Evolutionary conservation across 2,113 vertebrate genomes (phyloP).

Genomic region (Hypocryptadius cinnamomeus): DNA sequence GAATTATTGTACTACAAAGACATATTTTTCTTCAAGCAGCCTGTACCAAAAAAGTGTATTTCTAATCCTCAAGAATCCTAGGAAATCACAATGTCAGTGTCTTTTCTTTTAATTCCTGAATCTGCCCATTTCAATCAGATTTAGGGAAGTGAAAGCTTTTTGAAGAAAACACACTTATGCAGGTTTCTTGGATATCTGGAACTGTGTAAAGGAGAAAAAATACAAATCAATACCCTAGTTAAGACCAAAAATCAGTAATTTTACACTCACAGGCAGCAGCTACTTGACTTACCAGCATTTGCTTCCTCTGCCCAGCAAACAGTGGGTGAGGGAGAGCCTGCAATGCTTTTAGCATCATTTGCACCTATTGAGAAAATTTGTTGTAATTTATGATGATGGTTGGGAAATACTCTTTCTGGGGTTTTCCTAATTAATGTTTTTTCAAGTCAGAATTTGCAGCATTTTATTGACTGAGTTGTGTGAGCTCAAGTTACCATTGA

Average conservation of each 20-base stretch:
- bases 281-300: not conserved
- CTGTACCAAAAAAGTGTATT: not conserved
- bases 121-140: not conserved
- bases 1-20: not conserved
- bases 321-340: not conserved
- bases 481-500: not conserved
- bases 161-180: not conserved
- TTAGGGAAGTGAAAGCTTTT: not conserved
- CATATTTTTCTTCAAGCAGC: not conserved
- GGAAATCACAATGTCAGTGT: not conserved
- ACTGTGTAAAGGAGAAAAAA: not conserved
- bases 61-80: not conserved
- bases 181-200: not conserved
- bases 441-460: not conserved
- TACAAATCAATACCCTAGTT: not conserved
- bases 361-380: not conserved
- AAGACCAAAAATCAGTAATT: not conserved
- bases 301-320: not conserved
- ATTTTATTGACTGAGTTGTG: not conserved
- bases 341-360: not conserved
- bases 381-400: not conserved
- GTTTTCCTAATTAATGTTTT: not conserved
- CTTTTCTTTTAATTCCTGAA: not conserved
- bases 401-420: not conserved
- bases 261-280: not conserved